Evolutionary conservation across 2,113 vertebrate genomes (phyloP), one percentile per base, ranked within the genome.

Genomic region (Geococcyx californianus): DNA sequence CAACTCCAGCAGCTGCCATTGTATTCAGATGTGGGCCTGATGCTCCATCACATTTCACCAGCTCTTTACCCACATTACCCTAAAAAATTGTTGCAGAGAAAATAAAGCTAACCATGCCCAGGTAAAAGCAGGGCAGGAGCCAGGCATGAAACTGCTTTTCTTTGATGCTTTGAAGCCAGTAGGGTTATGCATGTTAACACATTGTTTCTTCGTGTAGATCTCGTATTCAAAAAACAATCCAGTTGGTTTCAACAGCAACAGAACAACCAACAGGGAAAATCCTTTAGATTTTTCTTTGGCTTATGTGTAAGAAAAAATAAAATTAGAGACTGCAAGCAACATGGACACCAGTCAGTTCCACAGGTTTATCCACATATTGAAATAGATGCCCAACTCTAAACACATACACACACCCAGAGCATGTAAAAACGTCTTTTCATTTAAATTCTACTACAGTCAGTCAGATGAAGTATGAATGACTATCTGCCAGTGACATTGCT

Each of bases 11-110:
- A 84, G 26, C 26, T 8, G 4, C 47, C n/a, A 56, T 13, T 1
- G 2, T 3, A 17, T 20, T 64, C 36, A 59, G 47, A 36, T 36
- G 28, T 14, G 26, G 47, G n/a, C 11, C 38, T 0, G 0, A 47
- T 15, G 60, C 25, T 45, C 36, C 1, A 2, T 44, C 2, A 4
- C 1, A 0, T 83, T 82, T 52, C 58, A 70, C 24, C 40, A 38
- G 7, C 11, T 80, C 16, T 62, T 33, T 13, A 67, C 8, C 16
- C 19, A 21, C 26, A 8, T 54, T 9, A 56, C n/a, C 40, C 6
- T 7, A 63, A 66, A 77, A 62, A 34, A 14, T 29, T 60, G 12
- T 14, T 66, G 34, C 2, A 2, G n/a, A 78, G 16, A 60, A 78
- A 74, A 62, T 10, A 36, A 63, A 92, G 15, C 11, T 40, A 51